Evolutionary conservation across 2,888 invertebrate genomes (phyloP).

Genomic region (Rhaphigaster nebulosa): DNA sequence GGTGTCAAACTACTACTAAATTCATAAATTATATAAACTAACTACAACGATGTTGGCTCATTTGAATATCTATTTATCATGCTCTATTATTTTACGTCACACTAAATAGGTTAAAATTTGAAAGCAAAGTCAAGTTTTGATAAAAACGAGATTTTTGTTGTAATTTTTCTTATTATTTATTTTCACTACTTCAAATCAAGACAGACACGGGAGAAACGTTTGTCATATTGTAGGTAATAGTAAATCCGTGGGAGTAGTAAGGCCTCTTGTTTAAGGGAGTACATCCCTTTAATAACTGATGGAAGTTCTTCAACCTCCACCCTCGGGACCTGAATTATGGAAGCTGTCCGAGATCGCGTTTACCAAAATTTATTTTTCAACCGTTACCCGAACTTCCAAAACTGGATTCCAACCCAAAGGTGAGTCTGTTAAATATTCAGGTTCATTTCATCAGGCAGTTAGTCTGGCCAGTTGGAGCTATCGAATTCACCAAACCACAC

Average conservation of each 20-base stretch:
- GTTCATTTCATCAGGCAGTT: conserved; percentile 28
- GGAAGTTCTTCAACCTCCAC: conserved; percentile 17
- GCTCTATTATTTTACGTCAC: too few species aligned
- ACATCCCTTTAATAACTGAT: conserved; percentile 48
- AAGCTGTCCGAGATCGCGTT: conserved; percentile 46
- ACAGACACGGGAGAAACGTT: background rate
- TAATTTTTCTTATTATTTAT: background rate
- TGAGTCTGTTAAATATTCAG: conserved; percentile 39
- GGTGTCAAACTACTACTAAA: too few species aligned
- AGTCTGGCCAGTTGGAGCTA: background rate
- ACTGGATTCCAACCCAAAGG: conserved; percentile 10
- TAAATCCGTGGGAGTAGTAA: conserved; percentile 22
- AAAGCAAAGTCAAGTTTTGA: too few species aligned
- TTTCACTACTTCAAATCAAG: background rate
- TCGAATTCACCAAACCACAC: background rate
- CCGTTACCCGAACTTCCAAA: conserved; percentile 25
- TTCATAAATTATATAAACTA: too few species aligned
- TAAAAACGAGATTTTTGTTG: background rate
- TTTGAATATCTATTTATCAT: too few species aligned
- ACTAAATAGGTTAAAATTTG: too few species aligned
- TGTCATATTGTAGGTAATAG: conserved; percentile 19
- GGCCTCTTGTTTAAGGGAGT: conserved; percentile 40
- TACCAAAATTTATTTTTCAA: conserved; percentile 49
- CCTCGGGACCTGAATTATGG: background rate
- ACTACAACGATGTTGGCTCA: too few species aligned